Evolutionary conservation across 2,888 invertebrate species (phyloP).

Genomic region (Fabriciana adippe): DNA sequence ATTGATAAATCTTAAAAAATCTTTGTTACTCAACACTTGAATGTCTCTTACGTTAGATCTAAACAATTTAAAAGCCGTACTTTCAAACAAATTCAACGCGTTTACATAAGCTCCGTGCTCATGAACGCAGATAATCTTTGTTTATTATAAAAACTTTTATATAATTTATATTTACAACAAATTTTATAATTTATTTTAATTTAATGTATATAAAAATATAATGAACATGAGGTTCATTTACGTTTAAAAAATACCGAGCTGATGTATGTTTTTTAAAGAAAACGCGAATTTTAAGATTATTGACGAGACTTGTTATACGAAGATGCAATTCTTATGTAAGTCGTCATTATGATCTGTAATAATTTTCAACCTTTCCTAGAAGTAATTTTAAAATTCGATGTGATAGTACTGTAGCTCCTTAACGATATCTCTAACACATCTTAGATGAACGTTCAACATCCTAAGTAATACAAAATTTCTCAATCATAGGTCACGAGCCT

Average conservation of each 20-base stretch:
- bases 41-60: slow-evolving; percentile 39
- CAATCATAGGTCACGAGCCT: slow-evolving; percentile 68
- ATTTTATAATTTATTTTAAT: too few relatives aligned
- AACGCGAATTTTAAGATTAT: too few relatives aligned
- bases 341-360: too few relatives aligned
- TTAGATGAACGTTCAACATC: slow-evolving; percentile 47
- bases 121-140: slow-evolving; percentile 26
- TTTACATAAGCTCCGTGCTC: slow-evolving; percentile 37
- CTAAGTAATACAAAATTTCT: slow-evolving; percentile 66
- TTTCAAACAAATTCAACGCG: slow-evolving; percentile 38
- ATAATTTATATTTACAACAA: background rate
- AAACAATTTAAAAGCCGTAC: slow-evolving; percentile 39
- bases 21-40: slow-evolving; percentile 33
- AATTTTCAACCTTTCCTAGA: too few relatives aligned
- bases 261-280: too few relatives aligned
- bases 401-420: too few relatives aligned
- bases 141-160: slow-evolving; percentile 11
- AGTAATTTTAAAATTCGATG: too few relatives aligned
- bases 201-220: too few relatives aligned
- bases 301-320: too few relatives aligned
- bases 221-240: too few relatives aligned
- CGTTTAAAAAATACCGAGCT: too few relatives aligned
- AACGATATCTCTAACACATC: background rate
- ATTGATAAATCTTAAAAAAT: slow-evolving; percentile 18
- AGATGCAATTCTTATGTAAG: too few relatives aligned